These are phyloP conservation scores for Montipora foliosa DNA, from an alignment of 64 coral and sea anemone genomes.

Conservation along the genomic window DNA sequence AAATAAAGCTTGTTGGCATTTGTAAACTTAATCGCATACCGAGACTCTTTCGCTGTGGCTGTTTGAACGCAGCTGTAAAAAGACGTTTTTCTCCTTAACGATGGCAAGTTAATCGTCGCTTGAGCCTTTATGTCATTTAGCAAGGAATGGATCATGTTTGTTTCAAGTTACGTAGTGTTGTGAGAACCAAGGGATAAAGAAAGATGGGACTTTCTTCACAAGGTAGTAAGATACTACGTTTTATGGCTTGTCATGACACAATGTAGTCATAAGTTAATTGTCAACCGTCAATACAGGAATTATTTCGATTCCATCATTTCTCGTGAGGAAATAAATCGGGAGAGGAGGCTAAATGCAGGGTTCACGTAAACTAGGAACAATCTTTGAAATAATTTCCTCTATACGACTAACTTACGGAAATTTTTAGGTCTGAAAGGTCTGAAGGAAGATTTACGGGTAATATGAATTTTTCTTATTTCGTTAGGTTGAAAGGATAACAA, in stretches of 20 bases:
- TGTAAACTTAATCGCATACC: constrained; percentile 8
- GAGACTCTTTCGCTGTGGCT: neutral
- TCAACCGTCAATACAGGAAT: neutral
- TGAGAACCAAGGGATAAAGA: constrained; percentile 33
- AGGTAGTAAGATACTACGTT: constrained; percentile 19
- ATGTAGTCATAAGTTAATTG: constrained; percentile 2
- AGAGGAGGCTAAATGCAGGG: neutral
- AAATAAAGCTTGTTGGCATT: constrained; percentile 33
- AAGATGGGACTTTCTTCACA: constrained; percentile 24
- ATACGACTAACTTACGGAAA: neutral
- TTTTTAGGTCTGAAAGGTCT: too few relatives aligned
- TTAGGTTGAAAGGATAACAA: neutral
- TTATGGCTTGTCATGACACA: constrained; percentile 19
- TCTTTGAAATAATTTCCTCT: too few relatives aligned
- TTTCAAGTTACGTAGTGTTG: constrained; percentile 12
- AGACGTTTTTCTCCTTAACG: neutral
- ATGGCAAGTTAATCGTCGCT: constrained; percentile 9
- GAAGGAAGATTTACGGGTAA: neutral
- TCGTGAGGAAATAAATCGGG: neutral
- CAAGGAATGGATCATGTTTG: constrained; percentile 43
- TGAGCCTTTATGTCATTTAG: neutral
- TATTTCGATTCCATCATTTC: neutral
- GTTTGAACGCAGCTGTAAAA: constrained; percentile 34
- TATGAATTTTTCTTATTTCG: neutral
- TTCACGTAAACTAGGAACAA: neutral